These are phyloP conservation scores for Calonectris borealis DNA, from an alignment of 2,113 vertebrate species.

Conservation along the genomic window DNA sequence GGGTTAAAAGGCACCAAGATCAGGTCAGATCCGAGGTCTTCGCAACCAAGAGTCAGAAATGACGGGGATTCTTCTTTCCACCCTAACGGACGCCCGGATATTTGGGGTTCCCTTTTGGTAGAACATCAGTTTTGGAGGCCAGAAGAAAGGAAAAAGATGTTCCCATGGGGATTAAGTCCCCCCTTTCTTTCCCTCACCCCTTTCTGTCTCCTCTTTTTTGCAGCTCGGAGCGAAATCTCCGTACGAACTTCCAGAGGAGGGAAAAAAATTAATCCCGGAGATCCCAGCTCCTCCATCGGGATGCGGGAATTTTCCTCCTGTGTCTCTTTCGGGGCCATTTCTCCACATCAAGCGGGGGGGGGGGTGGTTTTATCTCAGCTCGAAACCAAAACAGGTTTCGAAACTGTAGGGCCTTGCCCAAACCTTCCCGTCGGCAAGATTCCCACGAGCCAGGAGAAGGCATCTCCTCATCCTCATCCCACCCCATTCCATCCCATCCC, in stretches of 20 bases:
- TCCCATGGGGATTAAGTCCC: rapidly evolving
- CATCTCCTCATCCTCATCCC: neutral
- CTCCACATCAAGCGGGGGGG: neutral
- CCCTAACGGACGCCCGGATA: rapidly evolving
- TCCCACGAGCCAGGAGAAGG: neutral
- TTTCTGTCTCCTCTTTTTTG: neutral
- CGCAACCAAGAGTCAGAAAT: neutral
- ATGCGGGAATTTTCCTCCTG: rapidly evolving
- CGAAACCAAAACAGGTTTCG: neutral
- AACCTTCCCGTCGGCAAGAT: neutral
- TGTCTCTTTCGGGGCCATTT: neutral
- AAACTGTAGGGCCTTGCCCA: neutral
- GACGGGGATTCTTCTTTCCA: neutral
- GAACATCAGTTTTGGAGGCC: neutral
- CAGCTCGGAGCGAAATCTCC: neutral
- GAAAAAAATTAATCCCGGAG: neutral
- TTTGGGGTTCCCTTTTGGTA: no score
- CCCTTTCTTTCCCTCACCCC: neutral
- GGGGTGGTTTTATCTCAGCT: neutral
- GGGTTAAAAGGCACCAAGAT: neutral
- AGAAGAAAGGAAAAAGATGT: neutral
- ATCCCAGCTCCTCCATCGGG: neutral
- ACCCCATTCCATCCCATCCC: neutral
- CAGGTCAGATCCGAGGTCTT: neutral
- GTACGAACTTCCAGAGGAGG: neutral